Evolutionary conservation across 1,140 invertebrate genomes (phyloP), one percentile per base, ranked within the genome.

Genomic region (Zaprionus africanus): DNA sequence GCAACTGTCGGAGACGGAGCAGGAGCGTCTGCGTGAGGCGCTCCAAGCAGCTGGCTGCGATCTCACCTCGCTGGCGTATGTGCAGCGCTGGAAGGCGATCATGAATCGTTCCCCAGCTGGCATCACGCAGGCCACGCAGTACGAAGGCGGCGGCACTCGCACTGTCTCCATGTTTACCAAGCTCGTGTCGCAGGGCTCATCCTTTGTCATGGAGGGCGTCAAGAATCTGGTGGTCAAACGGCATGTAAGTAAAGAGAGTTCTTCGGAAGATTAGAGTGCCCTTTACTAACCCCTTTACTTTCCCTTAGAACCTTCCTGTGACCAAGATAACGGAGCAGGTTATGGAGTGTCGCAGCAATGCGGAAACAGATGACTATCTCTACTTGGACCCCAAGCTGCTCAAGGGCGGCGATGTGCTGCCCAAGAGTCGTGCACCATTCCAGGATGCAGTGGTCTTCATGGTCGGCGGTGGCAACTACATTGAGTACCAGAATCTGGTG

Each of bases 171-270:
- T 99, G 98, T 99, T 99, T 93, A 98, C 98, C 2, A 99, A 99
- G 93, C 94, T 99, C 15, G 97, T 99, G 86, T 98, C 96, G 6
- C 98, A 99, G 93, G 98, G 98, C 28, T 99, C 98, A 1, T 98
- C 98, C 54, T 99, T 99, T 94, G 98, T 99, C 0, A 99, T 99
- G 98, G 99, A 99, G 94, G 99, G 99, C 41, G 99, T 99, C 1
- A 99, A 99, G 93, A 99, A 99, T 95, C 95, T 99, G 71, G 99
- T 99, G 36, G 97, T 99, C 7, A 99, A 99, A 93, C 96, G 97
- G 94, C 98, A 99, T 94, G 97, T 98, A 93, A 95, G 95, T 95
- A 17, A 7, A 0, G 6, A 28, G 36, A 9, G 3, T 6, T 15
- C 7, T 6, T 2, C 31, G 0, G 2, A 5, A 38, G 59, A 60